Base-by-base conservation (phyloP, 2,113 vertebrate species). In the Plectropomus leopardus region DNA sequence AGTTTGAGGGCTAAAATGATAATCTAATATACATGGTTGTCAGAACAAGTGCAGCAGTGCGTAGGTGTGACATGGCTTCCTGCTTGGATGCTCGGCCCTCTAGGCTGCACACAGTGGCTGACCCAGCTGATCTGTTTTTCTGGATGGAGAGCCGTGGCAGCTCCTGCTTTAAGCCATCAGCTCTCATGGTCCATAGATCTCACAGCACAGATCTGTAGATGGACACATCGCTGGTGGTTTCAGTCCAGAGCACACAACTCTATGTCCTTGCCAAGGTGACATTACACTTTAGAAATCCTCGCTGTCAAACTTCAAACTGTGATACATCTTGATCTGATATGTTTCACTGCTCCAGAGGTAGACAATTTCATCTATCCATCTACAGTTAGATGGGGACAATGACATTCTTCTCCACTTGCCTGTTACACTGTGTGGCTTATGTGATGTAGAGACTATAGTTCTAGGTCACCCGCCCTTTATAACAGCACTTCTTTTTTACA, bases 141-240 rank as follows among this genome's bases (percentile, higher is more conserved):
- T 83, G 78, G 67, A 84, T 16, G 17, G 28, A 57, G 54, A 32
- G 57, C 17, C 2, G 23, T 50, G 48, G 72, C 36, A 67, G 70
- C 61, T n/a, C 48, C 34, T 13, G 24, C 64, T 81, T 47, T 63
- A 76, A 84, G 60, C 84, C 36, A 2, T 40, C 53, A 51, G 75
- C 57, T 80, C 71, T 82, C 63, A 58, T 44, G 75, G 55, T 81
- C 67, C 28, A 28, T 11, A 30, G 78, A 76, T 70, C 66, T 75
- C 63, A 44, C 79, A 24, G 64, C 47, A 8, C 55, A 72, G 10
- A 44, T 69, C 40, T 45, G n/a, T 60, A 30, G 77, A n/a, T n/a
- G 42, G 74, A 71, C 45, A 73, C 45, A 34, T 24, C n/a, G 16
- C 44, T 68, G 40, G 4, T 2, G 67, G 72, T 65, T 65, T 65